Conservation (phyloP, 2,888 invertebrate species). For the Pinctada fucata region DNA sequence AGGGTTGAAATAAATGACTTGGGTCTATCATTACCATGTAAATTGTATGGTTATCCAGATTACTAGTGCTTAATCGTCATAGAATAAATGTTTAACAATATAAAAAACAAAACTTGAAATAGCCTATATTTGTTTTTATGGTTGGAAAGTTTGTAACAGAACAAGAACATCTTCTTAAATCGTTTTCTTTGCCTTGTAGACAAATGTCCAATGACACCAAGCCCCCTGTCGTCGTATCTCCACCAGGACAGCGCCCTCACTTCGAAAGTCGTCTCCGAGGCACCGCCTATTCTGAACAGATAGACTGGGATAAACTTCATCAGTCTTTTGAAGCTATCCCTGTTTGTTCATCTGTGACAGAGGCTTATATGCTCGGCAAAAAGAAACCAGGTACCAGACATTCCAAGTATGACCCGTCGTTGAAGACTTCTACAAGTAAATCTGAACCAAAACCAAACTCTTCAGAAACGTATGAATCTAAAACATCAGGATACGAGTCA, state of each 20-base stretch:
- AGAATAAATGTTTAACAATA: no score
- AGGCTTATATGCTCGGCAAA: background rate
- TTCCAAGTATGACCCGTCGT: background rate
- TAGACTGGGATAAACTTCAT: background rate
- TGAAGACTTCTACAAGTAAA: background rate
- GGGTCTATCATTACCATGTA: no score
- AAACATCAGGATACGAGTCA: conserved; percentile 5
- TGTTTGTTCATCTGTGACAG: background rate
- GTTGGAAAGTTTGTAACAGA: no score
- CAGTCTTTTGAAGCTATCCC: background rate
- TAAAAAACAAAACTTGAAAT: no score
- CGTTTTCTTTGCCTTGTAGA: no score
- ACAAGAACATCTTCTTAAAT: no score
- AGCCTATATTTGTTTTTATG: no score
- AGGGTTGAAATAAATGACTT: no score
- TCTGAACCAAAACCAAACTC: background rate
- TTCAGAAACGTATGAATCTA: conserved; percentile 8
- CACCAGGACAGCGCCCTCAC: background rate
- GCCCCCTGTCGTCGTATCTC: background rate
- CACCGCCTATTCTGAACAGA: background rate
- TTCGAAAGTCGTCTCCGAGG: background rate
- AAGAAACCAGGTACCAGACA: background rate
- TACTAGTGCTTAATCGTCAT: no score
- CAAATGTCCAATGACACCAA: background rate
- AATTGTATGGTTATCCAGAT: no score